Evolutionary conservation across 2,888 invertebrate species (phyloP).

Genomic region (Antitype chi): DNA sequence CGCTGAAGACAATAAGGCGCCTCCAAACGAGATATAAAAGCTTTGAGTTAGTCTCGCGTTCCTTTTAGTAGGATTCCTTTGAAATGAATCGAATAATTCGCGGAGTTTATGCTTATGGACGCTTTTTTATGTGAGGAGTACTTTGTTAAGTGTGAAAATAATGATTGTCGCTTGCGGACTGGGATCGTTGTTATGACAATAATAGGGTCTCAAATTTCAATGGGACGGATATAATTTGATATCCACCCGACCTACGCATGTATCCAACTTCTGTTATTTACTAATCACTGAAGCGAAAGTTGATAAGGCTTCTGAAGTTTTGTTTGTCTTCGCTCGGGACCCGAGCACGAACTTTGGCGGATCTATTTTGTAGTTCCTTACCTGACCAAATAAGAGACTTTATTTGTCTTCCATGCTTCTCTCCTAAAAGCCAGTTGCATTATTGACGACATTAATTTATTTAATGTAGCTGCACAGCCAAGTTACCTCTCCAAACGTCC

Average conservation of each 20-base stretch:
- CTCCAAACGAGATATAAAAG: constrained; percentile 89
- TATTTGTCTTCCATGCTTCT: constrained; percentile 30
- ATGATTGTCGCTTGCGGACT: constrained; percentile 74
- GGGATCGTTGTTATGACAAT: constrained; percentile 68
- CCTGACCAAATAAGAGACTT: constrained; percentile 38
- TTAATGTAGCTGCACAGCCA: neutral
- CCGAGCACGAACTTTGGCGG: constrained; percentile 35
- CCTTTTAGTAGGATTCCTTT: constrained; percentile 90
- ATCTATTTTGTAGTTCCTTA: constrained; percentile 54
- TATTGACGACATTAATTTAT: constrained; percentile 25
- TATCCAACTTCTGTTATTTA: constrained; percentile 56
- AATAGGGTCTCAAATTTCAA: constrained; percentile 69
- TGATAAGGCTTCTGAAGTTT: constrained; percentile 60
- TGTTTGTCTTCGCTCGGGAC: constrained; percentile 43
- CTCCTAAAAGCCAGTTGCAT: constrained; percentile 22
- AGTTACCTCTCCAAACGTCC: neutral
- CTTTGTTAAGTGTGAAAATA: constrained; percentile 82
- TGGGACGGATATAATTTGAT: constrained; percentile 63
- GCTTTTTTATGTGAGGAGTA: constrained; percentile 83
- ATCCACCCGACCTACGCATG: constrained; percentile 47
- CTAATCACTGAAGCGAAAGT: constrained; percentile 64
- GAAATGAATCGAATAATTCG: constrained; percentile 90
- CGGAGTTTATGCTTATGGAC: constrained; percentile 85
- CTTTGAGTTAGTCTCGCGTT: constrained; percentile 89
- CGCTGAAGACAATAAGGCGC: constrained; percentile 89